Base-by-base conservation (phyloP, 2,797 vertebrate genomes). In the Malacoctenus gilli region DNA sequence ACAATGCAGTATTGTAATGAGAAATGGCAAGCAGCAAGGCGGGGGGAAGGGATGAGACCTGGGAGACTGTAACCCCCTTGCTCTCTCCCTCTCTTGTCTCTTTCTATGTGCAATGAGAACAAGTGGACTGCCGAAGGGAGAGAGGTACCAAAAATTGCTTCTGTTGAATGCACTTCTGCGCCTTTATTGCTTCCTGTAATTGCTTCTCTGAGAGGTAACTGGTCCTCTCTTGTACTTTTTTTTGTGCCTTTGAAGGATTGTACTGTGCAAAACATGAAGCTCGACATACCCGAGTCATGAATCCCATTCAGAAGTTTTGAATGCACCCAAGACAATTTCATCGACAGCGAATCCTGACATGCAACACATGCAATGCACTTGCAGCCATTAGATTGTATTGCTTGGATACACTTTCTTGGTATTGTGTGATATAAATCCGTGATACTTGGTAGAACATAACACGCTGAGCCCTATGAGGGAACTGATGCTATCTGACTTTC, bases 141-240 rank as follows among this genome's bases (percentile, higher is more conserved):
- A 80, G 74, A 67, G 55, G 48, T 61, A 78, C 79, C 79, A 83
- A 85, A 85, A 86, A 89, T 89, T 86, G 88, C 86, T 82, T 86
- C 83, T 84, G 80, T 88, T 85, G 65, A 91, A 91, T 88, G 78
- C 84, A 86, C 85, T 87, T 88, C 85, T 87, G 69, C 44, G 55
- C 81, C 82, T 87, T 90, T 85, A 90, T 88, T 91, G 84, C 85
- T 89, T 90, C 77, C 85, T 89, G 82, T 88, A 91, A 91, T 89
- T 90, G 86, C 84, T 90, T 92, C 84, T 83, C 75, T 84, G 82
- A 86, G 78, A 84, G 84, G 82, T 80, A 87, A 84, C 84, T 74
- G 75, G 75, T 77, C 81, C 74, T 77, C 72, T 77, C 71, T 79
- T 82, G 76, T 83, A 51, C 72, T 46, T 72, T 69, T 78, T 71